phyloP scores from a whole-genome alignment of 2,113 vertebrate species.

The Alligator mississippiensis region DNA sequence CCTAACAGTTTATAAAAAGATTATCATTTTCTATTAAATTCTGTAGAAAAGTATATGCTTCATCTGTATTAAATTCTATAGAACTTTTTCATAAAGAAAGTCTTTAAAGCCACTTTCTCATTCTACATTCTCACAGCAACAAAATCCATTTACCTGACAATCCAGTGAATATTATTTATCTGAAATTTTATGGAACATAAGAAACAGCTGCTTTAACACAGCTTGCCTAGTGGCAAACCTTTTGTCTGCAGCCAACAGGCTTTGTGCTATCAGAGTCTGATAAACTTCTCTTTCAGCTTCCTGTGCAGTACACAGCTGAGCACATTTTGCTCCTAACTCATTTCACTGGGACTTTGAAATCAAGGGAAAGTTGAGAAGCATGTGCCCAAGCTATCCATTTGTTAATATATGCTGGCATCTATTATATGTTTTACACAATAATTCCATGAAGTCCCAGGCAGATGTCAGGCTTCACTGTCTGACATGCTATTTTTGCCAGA shows the following conservation, averaged over 20 bases:
- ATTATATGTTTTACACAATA: background rate
- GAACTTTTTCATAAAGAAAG: background rate
- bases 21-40: background rate
- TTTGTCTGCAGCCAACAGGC: background rate
- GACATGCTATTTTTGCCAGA: background rate
- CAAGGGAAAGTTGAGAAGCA: accelerated
- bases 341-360: background rate
- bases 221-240: background rate
- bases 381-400: background rate
- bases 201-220: background rate
- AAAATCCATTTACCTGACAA: background rate
- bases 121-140: background rate
- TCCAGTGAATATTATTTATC: background rate
- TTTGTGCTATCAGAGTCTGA: background rate
- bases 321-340: background rate
- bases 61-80: accelerated
- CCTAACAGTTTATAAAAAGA: background rate
- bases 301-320: background rate
- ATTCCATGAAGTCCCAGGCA: background rate
- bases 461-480: background rate
- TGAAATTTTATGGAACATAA: background rate
- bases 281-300: background rate
- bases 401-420: background rate
- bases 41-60: background rate
- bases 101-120: background rate